Conservation (phyloP, 2,888 invertebrate genomes). For the Tetranychus truncatus region DNA sequence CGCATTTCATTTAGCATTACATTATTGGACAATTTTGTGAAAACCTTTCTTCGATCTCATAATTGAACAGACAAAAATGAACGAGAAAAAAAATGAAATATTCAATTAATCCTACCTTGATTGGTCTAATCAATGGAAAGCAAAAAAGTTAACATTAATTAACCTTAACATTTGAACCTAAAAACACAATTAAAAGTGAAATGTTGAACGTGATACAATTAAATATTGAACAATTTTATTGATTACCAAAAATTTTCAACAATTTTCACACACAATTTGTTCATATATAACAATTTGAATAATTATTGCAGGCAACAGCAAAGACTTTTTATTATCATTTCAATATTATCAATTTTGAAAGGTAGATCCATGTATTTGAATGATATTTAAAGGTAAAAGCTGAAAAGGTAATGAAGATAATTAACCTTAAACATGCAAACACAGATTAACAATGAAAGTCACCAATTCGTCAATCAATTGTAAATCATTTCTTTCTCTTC, state of each 20-base stretch:
- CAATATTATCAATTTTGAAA: too few species aligned
- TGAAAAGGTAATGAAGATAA: neutral
- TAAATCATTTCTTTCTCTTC: neutral
- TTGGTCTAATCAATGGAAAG: neutral
- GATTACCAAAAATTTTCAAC: neutral
- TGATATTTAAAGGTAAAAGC: too few species aligned
- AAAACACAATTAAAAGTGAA: too few species aligned
- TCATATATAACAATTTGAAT: too few species aligned
- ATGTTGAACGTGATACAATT: neutral
- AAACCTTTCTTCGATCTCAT: neutral
- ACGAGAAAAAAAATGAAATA: neutral
- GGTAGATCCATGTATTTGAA: too few species aligned
- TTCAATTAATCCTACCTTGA: neutral
- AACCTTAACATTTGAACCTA: too few species aligned
- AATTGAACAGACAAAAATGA: neutral
- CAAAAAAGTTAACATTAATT: neutral
- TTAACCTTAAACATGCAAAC: conserved; percentile 1
- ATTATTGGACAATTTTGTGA: neutral
- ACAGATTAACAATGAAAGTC: neutral
- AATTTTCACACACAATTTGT: too few species aligned
- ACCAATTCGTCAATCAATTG: neutral
- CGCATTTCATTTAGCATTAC: too few species aligned
- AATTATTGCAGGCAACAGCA: too few species aligned
- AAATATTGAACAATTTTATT: neutral
- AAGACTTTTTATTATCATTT: too few species aligned